Evolutionary conservation across 2,888 invertebrate genomes (phyloP).

Genomic region (Pammene fasciana): DNA sequence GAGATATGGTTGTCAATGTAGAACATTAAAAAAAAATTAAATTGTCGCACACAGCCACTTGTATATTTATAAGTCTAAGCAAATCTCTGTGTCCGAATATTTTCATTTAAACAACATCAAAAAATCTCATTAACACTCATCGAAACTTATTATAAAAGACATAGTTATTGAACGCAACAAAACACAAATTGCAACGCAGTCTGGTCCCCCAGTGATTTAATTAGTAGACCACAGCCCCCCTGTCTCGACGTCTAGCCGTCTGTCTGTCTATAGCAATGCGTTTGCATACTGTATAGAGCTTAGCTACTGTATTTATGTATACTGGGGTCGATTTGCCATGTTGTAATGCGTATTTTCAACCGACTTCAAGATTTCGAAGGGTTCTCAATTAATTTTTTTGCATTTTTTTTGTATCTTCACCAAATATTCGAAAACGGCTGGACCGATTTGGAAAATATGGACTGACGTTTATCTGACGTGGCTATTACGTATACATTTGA

Average conservation of each 20-base stretch:
- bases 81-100: not conserved
- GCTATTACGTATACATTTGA: no score
- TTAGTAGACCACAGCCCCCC: constrained; percentile 47
- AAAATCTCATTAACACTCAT: constrained; percentile 1
- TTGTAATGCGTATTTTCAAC: no score
- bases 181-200: constrained; percentile 18
- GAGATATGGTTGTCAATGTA: no score
- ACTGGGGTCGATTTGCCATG: not conserved
- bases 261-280: constrained; percentile 23
- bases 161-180: constrained; percentile 10
- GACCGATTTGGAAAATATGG: no score
- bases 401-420: no score
- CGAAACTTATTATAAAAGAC: constrained; percentile 10
- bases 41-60: no score
- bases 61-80: not conserved
- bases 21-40: no score
- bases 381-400: no score
- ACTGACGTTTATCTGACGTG: no score
- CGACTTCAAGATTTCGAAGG: no score
- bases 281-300: constrained; percentile 16
- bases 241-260: constrained; percentile 49
- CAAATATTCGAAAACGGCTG: no score
- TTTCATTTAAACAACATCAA: not conserved
- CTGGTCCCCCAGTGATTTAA: constrained; percentile 47
- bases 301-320: constrained; percentile 9